These are phyloP conservation scores for Prionace glauca DNA, from an alignment of 2,797 vertebrate species.

Conservation along the genomic window DNA sequence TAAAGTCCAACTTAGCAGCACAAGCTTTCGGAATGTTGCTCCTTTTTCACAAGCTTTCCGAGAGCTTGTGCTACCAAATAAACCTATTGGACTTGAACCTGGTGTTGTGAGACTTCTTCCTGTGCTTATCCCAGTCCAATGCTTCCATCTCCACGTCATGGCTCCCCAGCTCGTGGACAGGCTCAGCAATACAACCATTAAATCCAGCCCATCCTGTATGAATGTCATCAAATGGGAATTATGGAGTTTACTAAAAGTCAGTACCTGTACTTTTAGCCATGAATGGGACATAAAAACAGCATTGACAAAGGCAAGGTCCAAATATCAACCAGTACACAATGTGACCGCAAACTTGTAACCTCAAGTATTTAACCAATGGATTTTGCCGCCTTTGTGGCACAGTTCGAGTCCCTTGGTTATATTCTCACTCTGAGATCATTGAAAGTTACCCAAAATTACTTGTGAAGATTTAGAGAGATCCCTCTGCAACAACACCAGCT, in stretches of 20 bases:
- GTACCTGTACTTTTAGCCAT: not conserved
- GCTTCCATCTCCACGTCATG: too few species aligned
- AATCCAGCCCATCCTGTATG: too few species aligned
- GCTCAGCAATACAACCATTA: not conserved
- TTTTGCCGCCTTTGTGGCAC: not conserved
- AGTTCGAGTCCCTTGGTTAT: not conserved
- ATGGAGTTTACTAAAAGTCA: not conserved
- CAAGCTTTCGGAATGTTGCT: too few species aligned
- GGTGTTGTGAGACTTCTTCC: too few species aligned
- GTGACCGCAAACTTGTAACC: not conserved
- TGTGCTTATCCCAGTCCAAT: too few species aligned
- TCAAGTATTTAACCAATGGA: not conserved
- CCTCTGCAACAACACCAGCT: not conserved
- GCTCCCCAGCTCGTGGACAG: not conserved
- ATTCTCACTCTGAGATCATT: not conserved
- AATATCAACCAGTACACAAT: not conserved
- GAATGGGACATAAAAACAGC: not conserved
- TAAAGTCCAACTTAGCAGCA: too few species aligned
- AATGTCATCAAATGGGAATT: not conserved
- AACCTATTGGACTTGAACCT: too few species aligned
- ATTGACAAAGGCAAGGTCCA: not conserved
- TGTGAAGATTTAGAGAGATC: not conserved
- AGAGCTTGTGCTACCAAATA: too few species aligned
- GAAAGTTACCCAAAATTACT: not conserved
- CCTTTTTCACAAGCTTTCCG: too few species aligned